These are phyloP conservation scores for Dipodomys stephensi DNA, from an alignment of 2,113 vertebrate genomes.

Conservation along the genomic window DNA sequence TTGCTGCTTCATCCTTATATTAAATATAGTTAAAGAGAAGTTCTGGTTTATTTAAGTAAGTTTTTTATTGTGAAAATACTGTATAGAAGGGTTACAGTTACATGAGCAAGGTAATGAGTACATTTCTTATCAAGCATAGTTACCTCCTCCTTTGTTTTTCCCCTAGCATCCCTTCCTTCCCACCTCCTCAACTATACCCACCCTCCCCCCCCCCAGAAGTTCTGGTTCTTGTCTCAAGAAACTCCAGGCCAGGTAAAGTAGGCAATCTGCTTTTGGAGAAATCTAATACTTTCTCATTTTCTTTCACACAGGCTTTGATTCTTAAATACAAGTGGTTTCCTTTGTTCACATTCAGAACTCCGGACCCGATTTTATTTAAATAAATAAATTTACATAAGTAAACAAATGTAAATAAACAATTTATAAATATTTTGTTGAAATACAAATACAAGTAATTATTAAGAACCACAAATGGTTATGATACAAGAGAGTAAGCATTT, in stretches of 20 bases:
- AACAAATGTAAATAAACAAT: too few relatives aligned
- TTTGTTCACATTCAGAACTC: not conserved
- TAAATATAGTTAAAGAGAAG: not conserved
- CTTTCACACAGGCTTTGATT: not conserved
- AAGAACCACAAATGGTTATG: not conserved
- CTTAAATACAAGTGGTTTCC: not conserved
- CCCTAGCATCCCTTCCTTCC: too few relatives aligned
- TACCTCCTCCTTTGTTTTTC: too few relatives aligned
- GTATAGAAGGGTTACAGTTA: too few relatives aligned
- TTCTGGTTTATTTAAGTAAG: not conserved
- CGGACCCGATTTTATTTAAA: too few relatives aligned
- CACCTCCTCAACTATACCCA: too few relatives aligned
- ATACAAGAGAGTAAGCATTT: constrained; percentile 32
- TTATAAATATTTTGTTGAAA: too few relatives aligned
- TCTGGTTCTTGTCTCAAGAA: not conserved
- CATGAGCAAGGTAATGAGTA: too few relatives aligned
- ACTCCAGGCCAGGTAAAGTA: not conserved
- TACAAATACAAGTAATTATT: not conserved
- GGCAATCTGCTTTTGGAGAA: not conserved
- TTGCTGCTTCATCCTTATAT: not conserved
- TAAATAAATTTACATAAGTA: too few relatives aligned
- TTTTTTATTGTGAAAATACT: too few relatives aligned
- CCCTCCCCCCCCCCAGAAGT: too few relatives aligned
- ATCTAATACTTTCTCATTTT: not conserved
- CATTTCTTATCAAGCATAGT: too few relatives aligned